Base-by-base conservation (phyloP, 30 jellyfish, hydroid and myxozoan genomes). In the Phacellophora camtschatica region DNA sequence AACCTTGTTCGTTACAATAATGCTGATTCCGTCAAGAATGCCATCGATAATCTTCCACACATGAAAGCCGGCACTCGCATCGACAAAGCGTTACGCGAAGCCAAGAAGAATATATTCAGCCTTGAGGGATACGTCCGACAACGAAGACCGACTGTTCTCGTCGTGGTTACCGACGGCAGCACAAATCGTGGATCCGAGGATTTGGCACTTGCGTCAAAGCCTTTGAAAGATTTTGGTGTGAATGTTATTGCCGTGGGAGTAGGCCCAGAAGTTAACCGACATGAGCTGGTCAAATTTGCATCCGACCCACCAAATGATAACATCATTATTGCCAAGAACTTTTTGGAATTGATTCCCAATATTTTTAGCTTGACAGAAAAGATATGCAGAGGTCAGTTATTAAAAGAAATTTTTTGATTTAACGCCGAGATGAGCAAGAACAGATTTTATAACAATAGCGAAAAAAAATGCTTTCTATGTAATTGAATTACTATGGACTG, bases 181-280 rank as follows among this genome's bases (percentile, higher is more conserved):
- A 91, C 90, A 22, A 59, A 83, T 41, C 68, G 78, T 11, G 91
- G 96, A 11, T 85, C 93, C 36, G 88, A 79, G 66, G 96, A 84
- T 54, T 92, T 90, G 22, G 77, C 46, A 16, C 71, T 50, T 11
- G 98, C 94, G 3, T 74, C 88, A n/a, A 74, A 76, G 50, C 96
- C 96, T 5, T 45, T 90, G 81, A 90, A 90, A 71, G 92, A 81
- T 28, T 90, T 61, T 48, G 98, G 98, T 11, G 98, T 90, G 28
- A 90, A 59, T 15, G 96, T 90, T 23, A 82, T 90, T 11, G 98
- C 94, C 4, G 86, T 90, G 48, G 98, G 98, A 15, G 96, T 90
- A 15, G 98, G 98, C 5, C 96, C 96, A 0, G 98, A 90, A 53
- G 96, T 90, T 31, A 81, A 75, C 63, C 57, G 51, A 1, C 84